phyloP scores from a whole-genome alignment of 2,888 invertebrate species.

The Dasysyrphus tricinctus region DNA sequence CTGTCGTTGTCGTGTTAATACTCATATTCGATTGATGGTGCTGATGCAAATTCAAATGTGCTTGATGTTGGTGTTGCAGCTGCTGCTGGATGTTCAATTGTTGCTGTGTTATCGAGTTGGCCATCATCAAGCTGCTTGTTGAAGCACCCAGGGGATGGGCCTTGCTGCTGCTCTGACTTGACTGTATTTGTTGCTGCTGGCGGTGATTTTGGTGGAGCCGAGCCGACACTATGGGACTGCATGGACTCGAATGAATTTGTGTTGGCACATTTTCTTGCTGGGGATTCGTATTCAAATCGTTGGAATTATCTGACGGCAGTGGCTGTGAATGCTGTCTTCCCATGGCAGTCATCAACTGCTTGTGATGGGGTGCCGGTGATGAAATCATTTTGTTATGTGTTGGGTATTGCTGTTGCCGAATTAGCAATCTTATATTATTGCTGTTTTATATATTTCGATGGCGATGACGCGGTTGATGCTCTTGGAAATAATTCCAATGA shows the following conservation, averaged over 20 bases:
- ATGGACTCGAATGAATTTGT: conserved; percentile 76
- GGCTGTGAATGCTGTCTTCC: conserved; percentile 62
- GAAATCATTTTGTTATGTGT: conserved; percentile 67
- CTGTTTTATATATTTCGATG: neutral
- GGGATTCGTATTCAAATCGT: conserved; percentile 58
- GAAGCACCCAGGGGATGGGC: conserved; percentile 1
- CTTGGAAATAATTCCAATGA: conserved; percentile 28
- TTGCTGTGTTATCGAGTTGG: conserved; percentile 54
- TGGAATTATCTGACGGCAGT: conserved; percentile 46
- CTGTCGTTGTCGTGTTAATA: conserved; percentile 54
- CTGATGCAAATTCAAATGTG: conserved; percentile 49
- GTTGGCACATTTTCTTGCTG: conserved; percentile 71
- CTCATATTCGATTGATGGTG: conserved; percentile 64
- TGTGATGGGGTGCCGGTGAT: conserved; percentile 75
- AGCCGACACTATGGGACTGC: conserved; percentile 64
- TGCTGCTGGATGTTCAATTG: conserved; percentile 66
- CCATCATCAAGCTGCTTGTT: conserved; percentile 8
- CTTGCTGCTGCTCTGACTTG: conserved; percentile 31
- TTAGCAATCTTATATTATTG: neutral
- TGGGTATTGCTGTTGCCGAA: conserved; percentile 11
- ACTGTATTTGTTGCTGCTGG: conserved; percentile 40
- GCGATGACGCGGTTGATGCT: conserved; percentile 14
- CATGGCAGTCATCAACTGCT: conserved; percentile 56
- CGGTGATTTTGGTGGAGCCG: conserved; percentile 34
- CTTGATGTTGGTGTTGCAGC: conserved; percentile 61